Conservation (phyloP, 2,888 invertebrate species). For the Autographa pulchrina region DNA sequence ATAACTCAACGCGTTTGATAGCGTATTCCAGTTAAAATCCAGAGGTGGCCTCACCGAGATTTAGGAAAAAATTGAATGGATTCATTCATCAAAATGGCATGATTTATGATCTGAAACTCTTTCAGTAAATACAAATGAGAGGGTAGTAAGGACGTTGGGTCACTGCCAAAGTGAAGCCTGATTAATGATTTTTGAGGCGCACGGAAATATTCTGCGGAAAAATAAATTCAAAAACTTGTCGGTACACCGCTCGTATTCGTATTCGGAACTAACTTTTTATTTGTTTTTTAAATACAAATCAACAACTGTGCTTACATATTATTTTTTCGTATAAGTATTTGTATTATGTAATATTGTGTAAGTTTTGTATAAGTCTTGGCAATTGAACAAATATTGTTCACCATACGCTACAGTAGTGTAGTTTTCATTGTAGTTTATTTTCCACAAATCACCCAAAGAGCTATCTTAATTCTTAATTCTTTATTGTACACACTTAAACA, state of each 20-base stretch:
- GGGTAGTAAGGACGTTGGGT: slow-evolving; percentile 85
- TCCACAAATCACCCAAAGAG: no score
- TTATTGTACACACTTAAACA: no score
- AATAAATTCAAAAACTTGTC: slow-evolving; percentile 79
- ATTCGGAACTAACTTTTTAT: slow-evolving; percentile 37
- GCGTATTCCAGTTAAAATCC: slow-evolving; percentile 67
- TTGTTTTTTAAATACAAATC: slow-evolving; percentile 51
- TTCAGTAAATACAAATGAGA: slow-evolving; percentile 88
- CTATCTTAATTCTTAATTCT: no score
- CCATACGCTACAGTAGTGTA: neutral
- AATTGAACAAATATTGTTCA: neutral
- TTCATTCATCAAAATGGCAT: slow-evolving; percentile 86
- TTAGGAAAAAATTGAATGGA: slow-evolving; percentile 81
- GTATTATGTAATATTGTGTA: no score
- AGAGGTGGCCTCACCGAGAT: slow-evolving; percentile 69
- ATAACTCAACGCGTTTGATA: slow-evolving; percentile 67
- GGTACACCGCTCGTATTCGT: slow-evolving; percentile 50
- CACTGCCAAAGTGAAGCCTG: slow-evolving; percentile 87
- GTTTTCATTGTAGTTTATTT: no score
- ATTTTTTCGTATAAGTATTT: no score
- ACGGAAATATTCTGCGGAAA: slow-evolving; percentile 77
- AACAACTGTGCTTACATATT: slow-evolving; percentile 30
- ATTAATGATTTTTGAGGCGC: slow-evolving; percentile 86
- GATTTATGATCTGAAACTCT: slow-evolving; percentile 86
- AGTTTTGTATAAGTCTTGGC: neutral